A percentile compares a stretch with the other conserved stretches of the same genome.
phyloP scores from a whole-genome alignment of 2,888 invertebrate genomes.

The Hypercompe scribonia region DNA sequence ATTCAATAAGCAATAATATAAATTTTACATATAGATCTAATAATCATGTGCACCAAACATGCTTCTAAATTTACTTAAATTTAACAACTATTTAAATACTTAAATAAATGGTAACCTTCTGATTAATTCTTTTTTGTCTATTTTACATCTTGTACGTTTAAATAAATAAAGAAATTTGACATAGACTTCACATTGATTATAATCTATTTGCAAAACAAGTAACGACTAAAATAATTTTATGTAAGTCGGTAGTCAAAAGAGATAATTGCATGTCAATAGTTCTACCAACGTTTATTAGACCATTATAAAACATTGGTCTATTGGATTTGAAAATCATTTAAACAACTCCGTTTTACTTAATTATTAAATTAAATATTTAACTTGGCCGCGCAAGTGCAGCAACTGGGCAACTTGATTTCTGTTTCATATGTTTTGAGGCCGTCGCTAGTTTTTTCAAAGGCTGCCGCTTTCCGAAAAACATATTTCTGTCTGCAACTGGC shows the following conservation, averaged over 20 bases:
- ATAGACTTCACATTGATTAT: neutral
- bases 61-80: neutral
- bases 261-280: neutral
- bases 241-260: neutral
- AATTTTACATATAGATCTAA: neutral
- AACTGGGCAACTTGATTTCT: constrained; percentile 89
- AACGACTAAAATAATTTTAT: neutral
- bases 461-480: constrained; percentile 83
- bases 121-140: too few relatives aligned
- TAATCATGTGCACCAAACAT: too few relatives aligned
- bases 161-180: neutral
- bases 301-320: neutral
- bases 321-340: constrained; percentile 8
- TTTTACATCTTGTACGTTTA: neutral
- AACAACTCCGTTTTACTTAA: constrained; percentile 4
- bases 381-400: constrained; percentile 88
- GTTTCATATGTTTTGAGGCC: constrained; percentile 60
- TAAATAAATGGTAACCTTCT: too few relatives aligned
- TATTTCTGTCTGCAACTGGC: constrained; percentile 87
- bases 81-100: too few relatives aligned
- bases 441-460: constrained; percentile 75
- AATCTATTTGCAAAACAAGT: neutral
- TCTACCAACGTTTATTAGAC: neutral
- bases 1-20: neutral
- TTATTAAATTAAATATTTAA: neutral